Conservation (phyloP, 2,797 vertebrate species). For the Pempheris klunzingeri region DNA sequence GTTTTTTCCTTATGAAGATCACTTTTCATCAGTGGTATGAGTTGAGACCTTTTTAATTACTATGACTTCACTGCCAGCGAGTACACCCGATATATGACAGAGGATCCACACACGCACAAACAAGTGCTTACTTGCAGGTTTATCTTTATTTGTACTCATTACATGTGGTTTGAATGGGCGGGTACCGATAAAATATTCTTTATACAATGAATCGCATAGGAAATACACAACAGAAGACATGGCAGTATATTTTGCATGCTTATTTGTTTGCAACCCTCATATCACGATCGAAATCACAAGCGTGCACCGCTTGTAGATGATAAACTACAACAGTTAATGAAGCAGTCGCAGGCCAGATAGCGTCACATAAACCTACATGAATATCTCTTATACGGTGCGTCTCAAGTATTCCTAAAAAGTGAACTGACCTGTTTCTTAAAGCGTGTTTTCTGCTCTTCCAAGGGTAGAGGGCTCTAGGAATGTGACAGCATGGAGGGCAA, state of each 20-base stretch:
- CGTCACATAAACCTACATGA: not conserved
- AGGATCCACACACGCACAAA: not conserved
- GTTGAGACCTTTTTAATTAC: not conserved
- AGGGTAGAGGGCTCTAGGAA: slow-evolving; percentile 28
- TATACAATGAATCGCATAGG: no score
- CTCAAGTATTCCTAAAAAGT: slow-evolving; percentile 59
- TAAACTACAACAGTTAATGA: slow-evolving; percentile 34
- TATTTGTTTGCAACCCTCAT: slow-evolving; percentile 25
- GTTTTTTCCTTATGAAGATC: not conserved
- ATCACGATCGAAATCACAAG: slow-evolving; percentile 8
- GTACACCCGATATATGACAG: not conserved
- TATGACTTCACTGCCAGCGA: not conserved
- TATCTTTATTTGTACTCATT: not conserved
- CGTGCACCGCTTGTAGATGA: not conserved
- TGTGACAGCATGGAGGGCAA: slow-evolving; percentile 44
- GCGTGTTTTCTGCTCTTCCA: not conserved
- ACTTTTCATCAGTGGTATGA: not conserved
- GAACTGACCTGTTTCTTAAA: slow-evolving; percentile 29
- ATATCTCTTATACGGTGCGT: not conserved
- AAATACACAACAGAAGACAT: not conserved
- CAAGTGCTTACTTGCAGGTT: not conserved
- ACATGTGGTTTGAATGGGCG: not conserved
- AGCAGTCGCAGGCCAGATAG: not conserved
- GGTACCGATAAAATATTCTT: not conserved
- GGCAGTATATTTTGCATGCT: not conserved